A percentile compares a stretch with the other conserved stretches of the same genome.
phyloP scores from a whole-genome alignment of 2,113 vertebrate genomes.

The Colius striatus region DNA sequence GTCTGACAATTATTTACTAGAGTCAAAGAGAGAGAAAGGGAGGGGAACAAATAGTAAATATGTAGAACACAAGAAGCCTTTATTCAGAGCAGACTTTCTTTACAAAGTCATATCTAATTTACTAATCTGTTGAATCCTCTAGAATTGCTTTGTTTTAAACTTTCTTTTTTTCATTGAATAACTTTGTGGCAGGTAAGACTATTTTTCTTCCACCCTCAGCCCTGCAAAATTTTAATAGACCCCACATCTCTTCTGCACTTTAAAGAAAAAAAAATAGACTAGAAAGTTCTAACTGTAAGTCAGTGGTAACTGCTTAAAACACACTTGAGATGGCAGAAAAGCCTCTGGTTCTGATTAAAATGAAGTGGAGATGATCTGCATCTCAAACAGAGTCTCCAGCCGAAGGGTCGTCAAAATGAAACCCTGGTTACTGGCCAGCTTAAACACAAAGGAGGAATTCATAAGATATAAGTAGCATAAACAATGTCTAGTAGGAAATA shows the following conservation, averaged over 20 bases:
- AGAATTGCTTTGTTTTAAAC: background rate
- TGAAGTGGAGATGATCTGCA: background rate
- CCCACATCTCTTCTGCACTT: background rate
- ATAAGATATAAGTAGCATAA: background rate
- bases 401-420: background rate
- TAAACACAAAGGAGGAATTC: background rate
- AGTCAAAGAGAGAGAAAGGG: background rate
- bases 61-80: background rate
- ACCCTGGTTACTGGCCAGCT: background rate
- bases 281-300: background rate
- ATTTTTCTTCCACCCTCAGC: background rate
- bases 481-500: background rate
- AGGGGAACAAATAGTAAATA: background rate
- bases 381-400: background rate
- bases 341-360: background rate
- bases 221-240: background rate
- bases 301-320: background rate
- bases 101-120: background rate
- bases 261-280: background rate
- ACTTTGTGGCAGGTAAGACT: background rate
- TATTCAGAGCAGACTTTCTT: background rate
- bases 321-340: background rate
- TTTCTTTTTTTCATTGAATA: background rate
- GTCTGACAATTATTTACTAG: background rate
- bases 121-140: background rate